phyloP scores from a whole-genome alignment of 2,888 invertebrate species.

The Phengaris alcon region DNA sequence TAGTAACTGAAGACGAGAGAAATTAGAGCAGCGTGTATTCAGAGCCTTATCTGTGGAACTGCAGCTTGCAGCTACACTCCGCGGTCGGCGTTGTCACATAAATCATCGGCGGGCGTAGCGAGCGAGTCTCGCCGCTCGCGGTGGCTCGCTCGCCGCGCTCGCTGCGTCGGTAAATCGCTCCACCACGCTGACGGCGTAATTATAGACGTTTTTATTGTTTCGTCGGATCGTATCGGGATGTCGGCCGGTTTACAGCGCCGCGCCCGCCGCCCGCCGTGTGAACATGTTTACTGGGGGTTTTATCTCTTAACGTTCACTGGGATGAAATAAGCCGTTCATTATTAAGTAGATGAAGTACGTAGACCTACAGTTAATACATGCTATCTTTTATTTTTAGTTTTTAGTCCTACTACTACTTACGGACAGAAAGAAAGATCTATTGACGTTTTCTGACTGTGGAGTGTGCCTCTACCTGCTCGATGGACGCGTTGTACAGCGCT shows the following conservation, averaged over 20 bases:
- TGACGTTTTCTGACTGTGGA: too few relatives aligned
- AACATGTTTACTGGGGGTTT: conserved; percentile 4
- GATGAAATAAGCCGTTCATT: not conserved
- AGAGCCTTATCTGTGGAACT: not conserved
- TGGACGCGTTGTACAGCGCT: not conserved
- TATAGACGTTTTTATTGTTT: conserved; percentile 34
- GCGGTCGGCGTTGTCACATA: conserved; percentile 30
- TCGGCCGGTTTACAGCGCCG: not conserved
- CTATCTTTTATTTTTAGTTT: not conserved
- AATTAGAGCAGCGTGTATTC: not conserved
- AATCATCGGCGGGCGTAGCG: conserved; percentile 32
- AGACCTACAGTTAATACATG: not conserved
- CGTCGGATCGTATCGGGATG: conserved; percentile 29
- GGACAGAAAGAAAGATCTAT: too few relatives aligned
- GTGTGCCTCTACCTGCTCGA: not conserved
- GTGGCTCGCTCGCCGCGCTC: conserved; percentile 21
- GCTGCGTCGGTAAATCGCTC: conserved; percentile 24
- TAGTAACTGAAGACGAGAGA: not conserved
- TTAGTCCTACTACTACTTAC: too few relatives aligned
- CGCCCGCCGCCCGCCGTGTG: not conserved
- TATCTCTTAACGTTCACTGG: not conserved
- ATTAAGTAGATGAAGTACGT: not conserved
- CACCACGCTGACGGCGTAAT: conserved; percentile 35
- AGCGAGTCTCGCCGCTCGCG: conserved; percentile 1
- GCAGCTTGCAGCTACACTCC: not conserved